Evolutionary conservation across 2,888 invertebrate species (phyloP), one percentile per base, ranked within the genome.

Genomic region (Dryobota labecula): DNA sequence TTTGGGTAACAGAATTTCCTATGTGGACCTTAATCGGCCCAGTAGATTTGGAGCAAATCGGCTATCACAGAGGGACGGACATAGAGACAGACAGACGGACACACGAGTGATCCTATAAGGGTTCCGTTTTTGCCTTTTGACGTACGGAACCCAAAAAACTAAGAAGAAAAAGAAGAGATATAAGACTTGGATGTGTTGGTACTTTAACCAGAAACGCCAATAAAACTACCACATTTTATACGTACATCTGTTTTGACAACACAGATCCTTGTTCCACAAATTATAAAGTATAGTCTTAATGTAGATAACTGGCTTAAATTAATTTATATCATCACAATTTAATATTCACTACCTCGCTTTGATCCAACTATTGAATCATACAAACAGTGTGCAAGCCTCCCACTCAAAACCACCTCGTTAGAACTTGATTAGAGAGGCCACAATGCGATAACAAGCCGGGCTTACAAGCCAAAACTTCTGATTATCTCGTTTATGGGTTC

Each of bases 341-440:
- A 65, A 49, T 47, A 61, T 69, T 45, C 30, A 78, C 2, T 2
- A 30, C 45, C 2, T 18, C 1, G 24, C 18, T 53, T 51, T 47
- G 36, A 77, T 60, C 33, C 49, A 66, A 62, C 70, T 76, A 83
- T 63, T 56, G 47, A 56, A 56, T 65, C 62, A 60, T 41, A 27
- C 24, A 58, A 33, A 24, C 77, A 82, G 76, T 89, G 85, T 87
- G 74, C 70, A 84, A 33, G 67, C 81, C 62, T 75, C 86, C 61
- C 84, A 76, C 73, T 69, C 65, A 56, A 78, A 84, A 87, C 86
- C 86, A 88, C 87, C 90, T 93, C 91, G 91, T 93, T 92, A 92
- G 89, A 90, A 91, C 86, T 91, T 92, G 92, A 93, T 93, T 92
- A 92, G 89, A 89, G 88, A 85, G 85, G 80, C 90, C 90, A 90